These are phyloP conservation scores for Agrilus planipennis DNA, from an alignment of 1,140 invertebrate genomes.

Conservation along the genomic window DNA sequence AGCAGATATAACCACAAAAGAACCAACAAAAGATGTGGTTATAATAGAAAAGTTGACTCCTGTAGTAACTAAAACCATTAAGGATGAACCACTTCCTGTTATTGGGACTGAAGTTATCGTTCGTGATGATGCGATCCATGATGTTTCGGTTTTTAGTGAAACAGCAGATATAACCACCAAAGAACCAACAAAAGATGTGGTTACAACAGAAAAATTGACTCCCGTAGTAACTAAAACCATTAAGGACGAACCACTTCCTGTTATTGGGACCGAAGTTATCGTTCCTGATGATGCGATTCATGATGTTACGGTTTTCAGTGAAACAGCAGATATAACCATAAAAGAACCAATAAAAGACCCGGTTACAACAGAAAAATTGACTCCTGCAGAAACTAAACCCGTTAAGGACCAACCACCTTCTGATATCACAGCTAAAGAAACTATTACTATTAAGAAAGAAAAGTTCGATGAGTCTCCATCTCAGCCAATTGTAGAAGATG, in stretches of 20 bases:
- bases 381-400: constrained; percentile 5
- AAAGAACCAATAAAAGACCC: constrained; percentile 2
- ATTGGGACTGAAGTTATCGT: constrained; percentile 4
- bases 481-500: not conserved
- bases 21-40: too few relatives aligned
- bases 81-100: too few relatives aligned
- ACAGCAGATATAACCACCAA: too few relatives aligned
- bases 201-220: constrained; percentile 4
- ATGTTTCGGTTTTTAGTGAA: not conserved
- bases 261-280: constrained; percentile 5
- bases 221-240: too few relatives aligned
- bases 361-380: constrained; percentile 1
- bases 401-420: constrained; percentile 1
- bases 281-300: not conserved
- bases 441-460: not conserved
- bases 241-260: constrained; percentile 1
- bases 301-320: constrained; percentile 1
- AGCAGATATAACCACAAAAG: too few relatives aligned
- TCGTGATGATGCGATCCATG: not conserved
- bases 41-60: too few relatives aligned
- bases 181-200: not conserved
- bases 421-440: not conserved
- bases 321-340: not conserved
- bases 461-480: too few relatives aligned
- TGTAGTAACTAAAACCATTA: too few relatives aligned